These are phyloP conservation scores for Dasyornis broadbenti DNA, from an alignment of 2,113 vertebrate genomes.

Conservation along the genomic window DNA sequence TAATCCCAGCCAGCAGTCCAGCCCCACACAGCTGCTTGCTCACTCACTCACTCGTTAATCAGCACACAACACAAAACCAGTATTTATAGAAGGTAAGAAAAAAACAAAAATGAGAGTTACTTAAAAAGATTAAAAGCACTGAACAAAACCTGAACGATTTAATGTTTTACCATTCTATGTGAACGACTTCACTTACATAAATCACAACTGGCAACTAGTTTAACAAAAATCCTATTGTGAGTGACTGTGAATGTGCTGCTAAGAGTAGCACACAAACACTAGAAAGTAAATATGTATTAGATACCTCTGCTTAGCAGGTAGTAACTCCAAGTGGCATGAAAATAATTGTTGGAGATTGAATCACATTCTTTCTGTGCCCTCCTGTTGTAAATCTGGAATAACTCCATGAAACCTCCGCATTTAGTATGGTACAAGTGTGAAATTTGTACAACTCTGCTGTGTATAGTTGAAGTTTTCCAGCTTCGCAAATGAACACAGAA, in stretches of 20 bases:
- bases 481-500: not conserved
- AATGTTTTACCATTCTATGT: not conserved
- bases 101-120: not conserved
- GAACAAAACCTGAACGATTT: not conserved
- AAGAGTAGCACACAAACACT: not conserved
- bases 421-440: not conserved
- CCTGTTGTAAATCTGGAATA: not conserved
- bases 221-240: not conserved
- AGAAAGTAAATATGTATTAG: constrained; percentile 30
- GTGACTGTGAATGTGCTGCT: not conserved
- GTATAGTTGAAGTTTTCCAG: not conserved
- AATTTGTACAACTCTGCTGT: constrained; percentile 10
- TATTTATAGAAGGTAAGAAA: not conserved
- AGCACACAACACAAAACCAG: not conserved
- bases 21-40: rapidly evolving
- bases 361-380: not conserved
- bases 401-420: not conserved
- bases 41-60: not conserved
- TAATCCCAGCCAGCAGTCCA: not conserved
- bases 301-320: constrained; percentile 1
- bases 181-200: not conserved
- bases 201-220: not conserved
- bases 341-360: not conserved
- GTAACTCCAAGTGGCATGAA: not conserved
- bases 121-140: not conserved